A percentile compares a stretch with the other conserved stretches of the same genome.
Conservation (phyloP, 1,140 invertebrate genomes). For the Oncopodura yosiiana region DNA sequence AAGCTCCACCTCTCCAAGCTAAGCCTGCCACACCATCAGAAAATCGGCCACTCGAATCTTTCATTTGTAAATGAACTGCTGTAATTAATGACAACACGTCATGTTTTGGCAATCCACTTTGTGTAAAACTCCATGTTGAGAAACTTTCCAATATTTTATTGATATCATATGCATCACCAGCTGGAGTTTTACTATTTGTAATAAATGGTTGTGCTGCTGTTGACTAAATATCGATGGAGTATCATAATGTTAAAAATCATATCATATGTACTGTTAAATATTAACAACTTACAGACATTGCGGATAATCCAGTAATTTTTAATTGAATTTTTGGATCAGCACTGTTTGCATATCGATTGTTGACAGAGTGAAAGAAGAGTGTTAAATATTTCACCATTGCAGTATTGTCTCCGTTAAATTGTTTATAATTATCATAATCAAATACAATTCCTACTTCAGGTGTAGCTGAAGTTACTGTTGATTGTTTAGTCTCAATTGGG, state of each 20-base stretch:
- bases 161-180: slow-evolving; percentile 14
- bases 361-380: slow-evolving; percentile 32
- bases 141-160: slow-evolving; percentile 18
- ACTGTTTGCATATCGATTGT: slow-evolving; percentile 30
- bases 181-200: slow-evolving; percentile 12
- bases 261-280: too few relatives aligned
- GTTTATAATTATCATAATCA: slow-evolving; percentile 26
- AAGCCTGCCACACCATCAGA: slow-evolving; percentile 13
- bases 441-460: slow-evolving; percentile 32
- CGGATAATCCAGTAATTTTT: slow-evolving; percentile 24
- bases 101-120: slow-evolving; percentile 16
- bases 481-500: too few relatives aligned
- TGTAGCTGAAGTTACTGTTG: background rate
- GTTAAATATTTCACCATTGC: slow-evolving; percentile 27
- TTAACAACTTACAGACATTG: too few relatives aligned
- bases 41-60: slow-evolving; percentile 15
- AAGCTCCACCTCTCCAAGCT: slow-evolving; percentile 16
- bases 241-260: too few relatives aligned
- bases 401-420: slow-evolving; percentile 10
- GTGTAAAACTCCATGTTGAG: slow-evolving; percentile 22
- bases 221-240: too few relatives aligned
- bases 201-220: slow-evolving; percentile 24
- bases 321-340: slow-evolving; percentile 27
- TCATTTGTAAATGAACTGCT: slow-evolving; percentile 18
- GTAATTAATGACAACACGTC: slow-evolving; percentile 30